These are phyloP conservation scores for Eucidaris tribuloides DNA, from an alignment of 35 echinoderm and acorn worm genomes.

Conservation along the genomic window DNA sequence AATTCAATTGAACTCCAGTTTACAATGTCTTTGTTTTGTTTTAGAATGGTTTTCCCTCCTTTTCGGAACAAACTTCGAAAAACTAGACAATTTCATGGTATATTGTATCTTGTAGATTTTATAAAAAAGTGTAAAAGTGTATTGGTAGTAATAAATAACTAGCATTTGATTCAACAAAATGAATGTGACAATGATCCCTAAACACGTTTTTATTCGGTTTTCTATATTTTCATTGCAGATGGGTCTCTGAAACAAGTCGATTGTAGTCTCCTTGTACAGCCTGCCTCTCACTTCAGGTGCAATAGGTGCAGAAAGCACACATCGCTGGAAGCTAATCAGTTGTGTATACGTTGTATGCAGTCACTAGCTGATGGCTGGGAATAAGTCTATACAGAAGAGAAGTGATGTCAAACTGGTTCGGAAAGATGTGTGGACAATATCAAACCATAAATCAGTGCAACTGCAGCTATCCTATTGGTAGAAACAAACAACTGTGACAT, in stretches of 20 bases:
- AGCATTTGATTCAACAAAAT: neutral
- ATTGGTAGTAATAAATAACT: neutral
- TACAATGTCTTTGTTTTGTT: too few relatives aligned
- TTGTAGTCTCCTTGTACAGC: slow-evolving; percentile 74
- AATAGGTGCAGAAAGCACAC: slow-evolving; percentile 81
- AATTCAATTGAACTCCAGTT: too few relatives aligned
- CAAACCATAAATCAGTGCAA: too few relatives aligned
- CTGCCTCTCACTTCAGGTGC: slow-evolving; percentile 69
- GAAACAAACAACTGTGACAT: too few relatives aligned
- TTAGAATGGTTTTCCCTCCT: too few relatives aligned
- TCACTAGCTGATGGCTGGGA: slow-evolving; percentile 86
- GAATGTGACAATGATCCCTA: neutral
- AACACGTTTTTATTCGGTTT: neutral
- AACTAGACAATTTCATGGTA: neutral
- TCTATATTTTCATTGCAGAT: slow-evolving; percentile 32
- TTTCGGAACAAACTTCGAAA: too few relatives aligned
- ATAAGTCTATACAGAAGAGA: too few relatives aligned
- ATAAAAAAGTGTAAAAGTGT: neutral
- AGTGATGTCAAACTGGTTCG: too few relatives aligned
- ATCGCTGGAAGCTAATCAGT: slow-evolving; percentile 28
- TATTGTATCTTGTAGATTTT: neutral
- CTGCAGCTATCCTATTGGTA: too few relatives aligned
- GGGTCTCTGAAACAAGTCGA: neutral
- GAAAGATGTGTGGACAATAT: too few relatives aligned
- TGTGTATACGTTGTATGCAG: slow-evolving; percentile 73